Evolutionary conservation across 2,113 vertebrate genomes (phyloP).

Genomic region (Varanus komodoensis): DNA sequence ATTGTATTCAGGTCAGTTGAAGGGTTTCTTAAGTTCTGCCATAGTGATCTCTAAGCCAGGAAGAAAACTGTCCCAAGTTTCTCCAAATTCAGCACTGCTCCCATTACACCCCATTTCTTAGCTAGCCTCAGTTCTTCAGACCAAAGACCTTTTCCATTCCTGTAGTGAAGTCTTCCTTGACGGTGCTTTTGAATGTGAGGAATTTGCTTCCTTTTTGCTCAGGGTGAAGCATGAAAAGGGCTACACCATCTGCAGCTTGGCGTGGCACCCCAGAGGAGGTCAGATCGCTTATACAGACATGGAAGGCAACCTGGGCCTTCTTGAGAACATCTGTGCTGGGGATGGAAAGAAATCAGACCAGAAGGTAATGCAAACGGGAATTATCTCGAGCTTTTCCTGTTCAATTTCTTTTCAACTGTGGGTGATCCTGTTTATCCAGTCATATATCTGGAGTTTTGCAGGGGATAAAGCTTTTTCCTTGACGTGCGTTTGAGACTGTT

Average conservation of each 20-base stretch:
- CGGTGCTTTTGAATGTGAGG: neutral
- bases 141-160: neutral
- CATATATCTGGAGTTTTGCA: neutral
- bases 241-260: constrained; percentile 88
- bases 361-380: constrained; percentile 65
- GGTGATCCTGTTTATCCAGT: neutral
- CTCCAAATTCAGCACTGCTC: neutral
- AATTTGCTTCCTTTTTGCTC: constrained; percentile 43
- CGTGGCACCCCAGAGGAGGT: constrained; percentile 87
- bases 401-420: neutral
- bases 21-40: neutral
- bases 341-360: constrained; percentile 63
- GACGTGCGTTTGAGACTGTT: neutral
- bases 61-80: neutral
- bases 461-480: neutral
- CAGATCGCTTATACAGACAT: constrained; percentile 92
- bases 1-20: neutral
- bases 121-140: neutral
- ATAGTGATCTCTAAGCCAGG: neutral
- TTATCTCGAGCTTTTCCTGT: neutral
- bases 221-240: constrained; percentile 95
- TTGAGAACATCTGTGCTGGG: constrained; percentile 81
- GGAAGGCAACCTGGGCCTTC: constrained; percentile 90
- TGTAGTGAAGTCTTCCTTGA: neutral
- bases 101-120: neutral